Evolutionary conservation across 1,140 invertebrate species (phyloP).

Genomic region (Patella vulgata): DNA sequence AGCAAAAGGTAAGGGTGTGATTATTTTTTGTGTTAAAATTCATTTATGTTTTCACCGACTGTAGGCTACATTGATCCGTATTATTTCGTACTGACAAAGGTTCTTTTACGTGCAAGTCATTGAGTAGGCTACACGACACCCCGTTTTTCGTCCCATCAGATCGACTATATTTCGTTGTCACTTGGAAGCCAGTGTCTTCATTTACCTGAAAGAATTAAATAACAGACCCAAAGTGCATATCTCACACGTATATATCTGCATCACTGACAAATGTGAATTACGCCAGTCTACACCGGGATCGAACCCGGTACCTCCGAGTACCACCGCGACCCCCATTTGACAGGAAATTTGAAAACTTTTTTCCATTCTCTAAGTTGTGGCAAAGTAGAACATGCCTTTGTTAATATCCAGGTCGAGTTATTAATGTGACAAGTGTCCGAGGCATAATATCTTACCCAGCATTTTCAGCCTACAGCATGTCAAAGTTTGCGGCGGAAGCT

Average conservation of each 20-base stretch:
- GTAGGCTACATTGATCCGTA: neutral
- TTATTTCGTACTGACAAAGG: neutral
- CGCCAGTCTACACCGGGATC: no score
- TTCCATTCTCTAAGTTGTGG: no score
- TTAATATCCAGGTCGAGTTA: conserved; percentile 72
- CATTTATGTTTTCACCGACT: neutral
- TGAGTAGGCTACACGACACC: conserved; percentile 5
- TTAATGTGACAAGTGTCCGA: conserved; percentile 86
- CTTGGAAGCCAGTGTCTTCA: neutral
- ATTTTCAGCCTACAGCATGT: conserved; percentile 79
- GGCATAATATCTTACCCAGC: conserved; percentile 77
- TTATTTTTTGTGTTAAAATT: neutral
- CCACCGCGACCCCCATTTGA: no score
- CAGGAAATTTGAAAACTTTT: no score
- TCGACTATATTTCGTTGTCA: conserved; percentile 1
- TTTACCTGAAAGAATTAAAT: neutral
- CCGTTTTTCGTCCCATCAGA: neutral
- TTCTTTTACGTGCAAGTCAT: neutral
- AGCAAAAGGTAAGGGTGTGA: conserved; percentile 67
- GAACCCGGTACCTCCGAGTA: no score
- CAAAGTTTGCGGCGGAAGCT: conserved; percentile 78
- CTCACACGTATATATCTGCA: no score
- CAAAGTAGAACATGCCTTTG: no score
- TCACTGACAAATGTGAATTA: no score
- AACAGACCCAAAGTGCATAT: neutral